Conservation (phyloP, 1,140 invertebrate species). For the Microvelia longipes region DNA sequence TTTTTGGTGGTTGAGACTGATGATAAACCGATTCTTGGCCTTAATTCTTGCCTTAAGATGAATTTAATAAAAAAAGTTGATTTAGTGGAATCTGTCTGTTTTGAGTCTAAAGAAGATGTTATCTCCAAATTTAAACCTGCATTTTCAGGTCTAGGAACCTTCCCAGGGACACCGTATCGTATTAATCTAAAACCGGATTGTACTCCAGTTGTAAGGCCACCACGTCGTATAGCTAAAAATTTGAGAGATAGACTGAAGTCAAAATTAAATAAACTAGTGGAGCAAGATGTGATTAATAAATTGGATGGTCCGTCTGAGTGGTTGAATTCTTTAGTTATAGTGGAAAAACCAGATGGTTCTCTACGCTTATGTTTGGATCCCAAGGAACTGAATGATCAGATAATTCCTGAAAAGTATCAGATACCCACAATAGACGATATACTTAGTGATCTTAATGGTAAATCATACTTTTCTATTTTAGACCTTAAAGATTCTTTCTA, state of each 20-base stretch:
- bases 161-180: conserved; percentile 6
- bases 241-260: conserved; percentile 6
- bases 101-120: not conserved
- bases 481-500: not conserved
- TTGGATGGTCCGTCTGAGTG: conserved; percentile 4
- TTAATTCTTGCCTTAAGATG: not conserved
- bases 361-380: not conserved
- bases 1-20: conserved; percentile 4
- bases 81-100: not conserved
- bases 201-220: conserved; percentile 2
- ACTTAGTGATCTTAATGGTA: not conserved
- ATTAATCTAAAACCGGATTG: conserved; percentile 1
- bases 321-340: not conserved
- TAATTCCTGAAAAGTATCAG: not conserved
- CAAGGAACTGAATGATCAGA: not conserved
- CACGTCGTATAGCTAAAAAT: conserved; percentile 8
- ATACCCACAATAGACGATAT: not conserved
- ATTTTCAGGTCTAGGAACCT: not conserved
- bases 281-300: conserved; percentile 4
- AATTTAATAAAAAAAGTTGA: conserved; percentile 8
- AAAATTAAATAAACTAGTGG: conserved; percentile 6
- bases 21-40: conserved; percentile 9
- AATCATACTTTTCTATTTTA: not conserved
- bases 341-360: not conserved
- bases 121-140: not conserved